Percentiles rank a stretch among this genome's conserved stretches.
phyloP scores from a whole-genome alignment of 2,888 invertebrate genomes.

The Eupithecia pulchellata region DNA sequence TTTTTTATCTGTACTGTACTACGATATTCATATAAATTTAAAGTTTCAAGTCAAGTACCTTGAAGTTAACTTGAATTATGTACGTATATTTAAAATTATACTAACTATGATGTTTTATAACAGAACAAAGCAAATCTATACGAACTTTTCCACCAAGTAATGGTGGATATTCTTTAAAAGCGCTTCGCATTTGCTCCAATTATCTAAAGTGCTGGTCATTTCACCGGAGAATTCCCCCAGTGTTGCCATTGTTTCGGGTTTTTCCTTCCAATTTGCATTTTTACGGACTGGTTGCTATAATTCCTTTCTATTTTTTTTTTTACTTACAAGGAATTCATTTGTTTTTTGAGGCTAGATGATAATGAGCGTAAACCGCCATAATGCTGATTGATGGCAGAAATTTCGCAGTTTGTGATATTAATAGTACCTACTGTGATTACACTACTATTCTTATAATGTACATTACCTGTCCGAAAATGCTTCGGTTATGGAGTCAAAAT shows the following conservation, averaged over 20 bases:
- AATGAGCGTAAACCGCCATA: neutral
- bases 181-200: constrained; percentile 9
- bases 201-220: constrained; percentile 9
- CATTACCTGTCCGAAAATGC: neutral
- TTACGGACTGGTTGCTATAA: neutral
- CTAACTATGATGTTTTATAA: neutral
- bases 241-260: constrained; percentile 1
- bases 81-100: no score
- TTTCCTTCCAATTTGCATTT: constrained; percentile 1
- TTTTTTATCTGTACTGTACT: no score
- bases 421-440: neutral
- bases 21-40: no score
- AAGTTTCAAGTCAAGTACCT: no score
- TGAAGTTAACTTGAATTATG: no score
- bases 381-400: neutral
- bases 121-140: neutral
- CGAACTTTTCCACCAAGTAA: neutral
- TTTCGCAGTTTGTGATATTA: neutral
- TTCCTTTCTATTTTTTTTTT: neutral
- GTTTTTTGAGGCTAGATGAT: neutral
- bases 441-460: neutral
- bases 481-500: neutral
- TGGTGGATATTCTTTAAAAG: constrained; percentile 1
- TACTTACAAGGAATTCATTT: neutral
- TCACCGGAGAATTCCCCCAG: neutral